phyloP scores from a whole-genome alignment of 1,140 invertebrate species.

The Streblospio benedicti region DNA sequence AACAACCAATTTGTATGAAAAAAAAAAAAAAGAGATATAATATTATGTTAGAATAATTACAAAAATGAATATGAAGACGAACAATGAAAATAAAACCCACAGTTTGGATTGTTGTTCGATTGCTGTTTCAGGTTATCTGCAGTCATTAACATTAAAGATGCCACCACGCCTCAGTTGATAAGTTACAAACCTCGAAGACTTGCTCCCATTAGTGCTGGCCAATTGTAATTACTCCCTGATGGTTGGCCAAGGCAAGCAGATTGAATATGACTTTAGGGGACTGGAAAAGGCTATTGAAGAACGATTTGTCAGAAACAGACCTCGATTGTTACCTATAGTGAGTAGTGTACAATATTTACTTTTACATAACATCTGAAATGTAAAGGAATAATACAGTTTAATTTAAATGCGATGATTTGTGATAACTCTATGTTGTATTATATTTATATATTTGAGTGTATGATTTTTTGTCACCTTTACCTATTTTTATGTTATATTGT shows the following conservation, averaged over 20 bases:
- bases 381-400: background rate
- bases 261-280: slow-evolving; percentile 28
- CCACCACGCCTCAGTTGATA: slow-evolving; percentile 26
- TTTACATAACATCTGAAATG: background rate
- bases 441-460: background rate
- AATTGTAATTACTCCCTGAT: slow-evolving; percentile 32
- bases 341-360: background rate
- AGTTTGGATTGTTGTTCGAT: too few relatives aligned
- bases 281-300: slow-evolving; percentile 26
- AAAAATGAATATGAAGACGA: too few relatives aligned
- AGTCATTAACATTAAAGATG: slow-evolving; percentile 2
- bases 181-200: slow-evolving; percentile 29
- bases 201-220: slow-evolving; percentile 29
- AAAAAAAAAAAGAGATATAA: too few relatives aligned
- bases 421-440: background rate
- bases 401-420: background rate
- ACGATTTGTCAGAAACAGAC: slow-evolving; percentile 24
- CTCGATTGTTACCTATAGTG: slow-evolving; percentile 11
- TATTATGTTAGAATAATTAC: too few relatives aligned
- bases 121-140: too few relatives aligned
- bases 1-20: too few relatives aligned
- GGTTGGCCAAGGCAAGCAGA: slow-evolving; percentile 21
- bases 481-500: background rate
- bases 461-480: background rate
- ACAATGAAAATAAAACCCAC: background rate